Conservation (phyloP, 1,140 invertebrate genomes). For the Drosophila asahinai region DNA sequence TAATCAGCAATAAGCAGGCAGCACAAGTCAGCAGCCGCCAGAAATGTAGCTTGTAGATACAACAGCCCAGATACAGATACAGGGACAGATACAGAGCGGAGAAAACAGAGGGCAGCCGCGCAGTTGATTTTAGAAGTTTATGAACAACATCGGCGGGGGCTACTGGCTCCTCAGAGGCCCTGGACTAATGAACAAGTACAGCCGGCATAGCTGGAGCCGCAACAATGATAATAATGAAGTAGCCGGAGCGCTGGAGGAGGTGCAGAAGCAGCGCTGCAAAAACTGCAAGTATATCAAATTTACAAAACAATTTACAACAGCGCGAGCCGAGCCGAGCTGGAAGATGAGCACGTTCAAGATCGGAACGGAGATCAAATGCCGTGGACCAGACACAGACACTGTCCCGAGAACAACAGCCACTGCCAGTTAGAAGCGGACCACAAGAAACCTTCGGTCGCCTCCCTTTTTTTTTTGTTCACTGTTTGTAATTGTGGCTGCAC, state of each 20-base stretch:
- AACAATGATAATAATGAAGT: conserved; percentile 76
- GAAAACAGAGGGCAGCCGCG: conserved; percentile 15
- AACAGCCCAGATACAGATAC: conserved; percentile 53
- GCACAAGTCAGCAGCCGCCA: conserved; percentile 36
- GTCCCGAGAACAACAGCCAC: conserved; percentile 27
- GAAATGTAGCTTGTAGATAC: conserved; percentile 70
- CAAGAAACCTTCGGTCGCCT: conserved; percentile 38
- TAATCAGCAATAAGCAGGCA: conserved; percentile 76
- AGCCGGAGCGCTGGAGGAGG: conserved; percentile 25
- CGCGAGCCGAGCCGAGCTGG: conserved; percentile 16
- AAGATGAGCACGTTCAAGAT: conserved; percentile 82
- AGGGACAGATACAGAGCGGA: conserved; percentile 27
- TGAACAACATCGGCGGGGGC: conserved; percentile 37
- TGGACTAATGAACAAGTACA: conserved; percentile 77
- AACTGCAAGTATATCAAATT: conserved; percentile 83
- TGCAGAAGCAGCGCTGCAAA: conserved; percentile 16
- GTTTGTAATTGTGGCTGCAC: conserved; percentile 59
- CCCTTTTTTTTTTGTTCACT: conserved; percentile 38
- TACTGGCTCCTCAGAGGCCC: conserved; percentile 53
- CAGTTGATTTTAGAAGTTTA: conserved; percentile 62
- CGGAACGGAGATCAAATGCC: conserved; percentile 80
- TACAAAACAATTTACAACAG: conserved; percentile 84
- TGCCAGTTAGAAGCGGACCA: conserved; percentile 39
- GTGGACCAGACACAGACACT: conserved; percentile 30
- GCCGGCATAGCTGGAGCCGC: conserved; percentile 27